phyloP scores from a whole-genome alignment of 2,797 vertebrate genomes.

The Melanotaenia maccullochi region DNA sequence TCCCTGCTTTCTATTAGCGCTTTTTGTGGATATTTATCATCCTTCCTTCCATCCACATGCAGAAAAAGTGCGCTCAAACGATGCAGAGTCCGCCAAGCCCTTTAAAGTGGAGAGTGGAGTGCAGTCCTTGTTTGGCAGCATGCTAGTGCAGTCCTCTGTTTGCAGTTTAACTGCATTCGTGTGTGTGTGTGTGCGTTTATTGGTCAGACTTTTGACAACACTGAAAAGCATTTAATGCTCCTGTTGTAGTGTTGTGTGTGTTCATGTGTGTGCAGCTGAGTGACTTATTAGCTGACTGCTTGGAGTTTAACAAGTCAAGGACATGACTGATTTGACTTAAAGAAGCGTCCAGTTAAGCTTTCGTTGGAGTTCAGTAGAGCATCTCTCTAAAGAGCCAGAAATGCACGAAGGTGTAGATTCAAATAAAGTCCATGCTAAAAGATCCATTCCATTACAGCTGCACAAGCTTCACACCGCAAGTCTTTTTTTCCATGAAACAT shows the following conservation, averaged over 20 bases:
- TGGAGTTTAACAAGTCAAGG: constrained; percentile 48
- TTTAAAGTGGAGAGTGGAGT: constrained; percentile 75
- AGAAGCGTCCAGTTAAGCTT: constrained; percentile 16
- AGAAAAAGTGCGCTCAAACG: constrained; percentile 61
- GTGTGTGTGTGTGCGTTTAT: constrained; percentile 20
- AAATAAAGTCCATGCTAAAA: neutral
- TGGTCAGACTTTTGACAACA: constrained; percentile 53
- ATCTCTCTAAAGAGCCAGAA: constrained; percentile 32
- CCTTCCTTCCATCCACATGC: constrained; percentile 54
- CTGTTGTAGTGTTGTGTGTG: constrained; percentile 41
- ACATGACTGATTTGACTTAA: constrained; percentile 34
- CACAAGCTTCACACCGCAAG: constrained; percentile 3
- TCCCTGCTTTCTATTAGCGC: constrained; percentile 33
- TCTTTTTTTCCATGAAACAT: neutral
- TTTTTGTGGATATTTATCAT: constrained; percentile 31
- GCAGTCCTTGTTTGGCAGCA: constrained; percentile 59
- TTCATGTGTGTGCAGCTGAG: constrained; percentile 20
- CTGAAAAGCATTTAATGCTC: constrained; percentile 69
- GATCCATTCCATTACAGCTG: constrained; percentile 7
- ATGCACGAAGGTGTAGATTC: constrained; percentile 22
- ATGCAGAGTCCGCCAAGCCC: constrained; percentile 73
- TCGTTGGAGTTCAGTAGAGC: constrained; percentile 23
- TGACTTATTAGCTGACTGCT: constrained; percentile 45
- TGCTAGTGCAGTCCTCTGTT: constrained; percentile 52
- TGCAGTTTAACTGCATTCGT: constrained; percentile 20